Percentiles rank a stretch among this genome's conserved stretches.
Conservation (phyloP, 2,888 invertebrate genomes). For the Pollenia angustigena region DNA sequence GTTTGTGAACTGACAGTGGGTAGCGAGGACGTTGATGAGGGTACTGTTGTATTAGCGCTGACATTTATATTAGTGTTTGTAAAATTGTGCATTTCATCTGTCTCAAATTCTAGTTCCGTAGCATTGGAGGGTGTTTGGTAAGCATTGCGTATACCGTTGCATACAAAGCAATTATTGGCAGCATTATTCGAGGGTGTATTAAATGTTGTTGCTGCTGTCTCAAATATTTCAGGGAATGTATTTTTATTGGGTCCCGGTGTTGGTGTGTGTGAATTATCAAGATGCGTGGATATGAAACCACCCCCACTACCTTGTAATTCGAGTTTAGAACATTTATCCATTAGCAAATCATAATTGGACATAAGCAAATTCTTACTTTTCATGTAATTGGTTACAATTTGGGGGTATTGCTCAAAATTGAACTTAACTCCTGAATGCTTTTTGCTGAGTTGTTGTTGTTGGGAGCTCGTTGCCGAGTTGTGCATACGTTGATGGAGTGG, state of each 20-base stretch:
- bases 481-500: conserved; percentile 80
- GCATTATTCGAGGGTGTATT: conserved; percentile 73
- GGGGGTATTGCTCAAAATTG: conserved; percentile 90
- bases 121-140: conserved; percentile 92
- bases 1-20: conserved; percentile 79
- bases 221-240: conserved; percentile 78
- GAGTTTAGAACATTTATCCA: conserved; percentile 81
- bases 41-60: conserved; percentile 17
- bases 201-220: conserved; percentile 75
- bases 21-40: conserved; percentile 67
- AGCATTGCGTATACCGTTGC: conserved; percentile 85
- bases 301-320: conserved; percentile 78
- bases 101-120: conserved; percentile 88
- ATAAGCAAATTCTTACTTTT: conserved; percentile 89
- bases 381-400: conserved; percentile 90
- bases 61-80: conserved; percentile 59
- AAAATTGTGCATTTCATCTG: conserved; percentile 81
- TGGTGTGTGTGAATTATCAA: conserved; percentile 54
- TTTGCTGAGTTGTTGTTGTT: conserved; percentile 73
- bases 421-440: conserved; percentile 88
- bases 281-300: conserved; percentile 67
- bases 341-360: conserved; percentile 81
- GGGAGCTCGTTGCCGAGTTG: conserved; percentile 66
- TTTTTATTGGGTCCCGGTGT: conserved; percentile 84
- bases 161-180: conserved; percentile 85